Evolutionary conservation across 2,888 invertebrate species (phyloP), one percentile per base, ranked within the genome.

Genomic region (Poecilus cupreus): DNA sequence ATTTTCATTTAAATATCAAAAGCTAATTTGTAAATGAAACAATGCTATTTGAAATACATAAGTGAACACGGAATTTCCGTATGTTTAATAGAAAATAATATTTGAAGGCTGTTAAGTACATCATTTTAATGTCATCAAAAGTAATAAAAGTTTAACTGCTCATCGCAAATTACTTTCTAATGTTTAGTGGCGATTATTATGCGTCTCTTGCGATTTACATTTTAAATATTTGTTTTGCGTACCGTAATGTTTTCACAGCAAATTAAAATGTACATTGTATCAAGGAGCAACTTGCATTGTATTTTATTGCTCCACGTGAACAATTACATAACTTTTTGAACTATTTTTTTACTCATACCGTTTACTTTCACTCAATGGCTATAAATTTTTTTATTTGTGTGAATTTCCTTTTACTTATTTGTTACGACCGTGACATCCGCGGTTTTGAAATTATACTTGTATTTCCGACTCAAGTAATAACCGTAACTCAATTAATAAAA

Each of bases 131-230:
- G 24, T n/a, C 60, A 26, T 60, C 60, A 24, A 43, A 43, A 32
- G 32, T 32, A 10, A 13, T 43, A 43, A 43, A 43, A 0, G n/a
- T 43, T 32, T 54, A 54, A 54, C 6, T 54, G 22, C 11, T 18
- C 18, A 60, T 26, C 60, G 26, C 13, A 26, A 5, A 68, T 37
- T 68, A 68, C 64, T 68, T 68, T 68, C 64, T 68, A 68, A 37
- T 68, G 18, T 68, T 68, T 37, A 16, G 37, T 13, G 8, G 37
- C 20, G 13, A 16, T 37, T 68, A 60, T 68, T 68, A 32, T 32
- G 32, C 37, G 32, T 68, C 37, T 1, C 16, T 10, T 37, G 26
- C n/a, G 13, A 11, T 26, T 6, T 60, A 24, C 24, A 26, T n/a
- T 26, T 8, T 37, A 37, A 32, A 32, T 68, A 68, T 32, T 37